phyloP scores from a whole-genome alignment of 64 coral and sea anemone genomes.

The Actinia tenebrosa region DNA sequence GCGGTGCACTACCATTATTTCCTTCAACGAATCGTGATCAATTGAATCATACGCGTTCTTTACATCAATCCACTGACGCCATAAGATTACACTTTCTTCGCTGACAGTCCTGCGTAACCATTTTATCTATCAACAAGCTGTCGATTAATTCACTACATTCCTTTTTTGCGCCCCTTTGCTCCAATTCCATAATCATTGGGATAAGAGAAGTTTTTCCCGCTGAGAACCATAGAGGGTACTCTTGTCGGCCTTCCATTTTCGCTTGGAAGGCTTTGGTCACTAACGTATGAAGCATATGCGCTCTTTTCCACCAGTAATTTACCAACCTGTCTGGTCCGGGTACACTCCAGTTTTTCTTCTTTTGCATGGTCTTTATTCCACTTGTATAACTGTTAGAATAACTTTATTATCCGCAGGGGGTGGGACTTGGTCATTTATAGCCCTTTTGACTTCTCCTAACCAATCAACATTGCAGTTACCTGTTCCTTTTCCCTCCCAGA shows the following conservation, averaged over 20 bases:
- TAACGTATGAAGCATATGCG: not conserved
- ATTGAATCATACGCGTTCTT: not conserved
- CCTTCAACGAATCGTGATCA: not conserved
- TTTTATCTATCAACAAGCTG: not conserved
- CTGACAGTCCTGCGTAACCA: not conserved
- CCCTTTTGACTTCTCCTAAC: not conserved
- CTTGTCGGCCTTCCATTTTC: not conserved
- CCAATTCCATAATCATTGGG: not conserved
- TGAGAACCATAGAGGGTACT: slow-evolving; percentile 15
- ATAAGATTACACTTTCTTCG: not conserved
- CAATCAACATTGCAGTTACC: not conserved
- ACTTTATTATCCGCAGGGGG: not conserved
- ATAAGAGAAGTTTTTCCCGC: not conserved
- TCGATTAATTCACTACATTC: not conserved
- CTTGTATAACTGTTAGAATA: not conserved
- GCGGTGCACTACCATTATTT: not conserved
- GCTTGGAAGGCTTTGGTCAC: not conserved
- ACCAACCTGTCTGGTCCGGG: slow-evolving; percentile 13
- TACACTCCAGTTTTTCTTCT: slow-evolving; percentile 36
- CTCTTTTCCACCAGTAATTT: slow-evolving; percentile 31
- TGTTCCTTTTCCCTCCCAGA: slow-evolving; percentile 2
- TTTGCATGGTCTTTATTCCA: not conserved
- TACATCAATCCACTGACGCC: not conserved
- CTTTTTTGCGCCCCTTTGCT: not conserved
- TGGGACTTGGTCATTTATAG: not conserved